These are phyloP conservation scores for Apodemus sylvaticus DNA, from an alignment of 2,113 vertebrate species.

Conservation along the genomic window DNA sequence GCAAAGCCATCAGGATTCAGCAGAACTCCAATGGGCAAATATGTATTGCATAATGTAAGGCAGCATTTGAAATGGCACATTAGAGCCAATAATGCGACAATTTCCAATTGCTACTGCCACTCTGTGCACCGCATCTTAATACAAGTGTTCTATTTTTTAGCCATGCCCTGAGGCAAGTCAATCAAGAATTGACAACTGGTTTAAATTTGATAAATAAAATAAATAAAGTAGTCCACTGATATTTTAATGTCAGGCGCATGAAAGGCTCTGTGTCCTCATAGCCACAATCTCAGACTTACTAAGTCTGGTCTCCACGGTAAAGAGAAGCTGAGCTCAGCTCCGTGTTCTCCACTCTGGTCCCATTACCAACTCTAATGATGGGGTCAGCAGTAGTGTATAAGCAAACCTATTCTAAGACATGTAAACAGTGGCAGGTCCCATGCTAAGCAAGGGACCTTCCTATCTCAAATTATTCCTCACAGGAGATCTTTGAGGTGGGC, in stretches of 20 bases:
- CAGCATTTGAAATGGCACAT: conserved; percentile 38
- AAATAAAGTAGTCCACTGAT: background rate
- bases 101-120: background rate
- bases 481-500: background rate
- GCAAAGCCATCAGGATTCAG: conserved; percentile 6
- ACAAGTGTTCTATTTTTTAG: conserved; percentile 51
- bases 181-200: conserved; percentile 7
- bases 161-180: conserved; percentile 19
- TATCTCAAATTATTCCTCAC: background rate
- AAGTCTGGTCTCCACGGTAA: background rate
- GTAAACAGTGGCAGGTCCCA: background rate
- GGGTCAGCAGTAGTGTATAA: background rate
- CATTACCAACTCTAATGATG: background rate
- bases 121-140: conserved; percentile 41
- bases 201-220: conserved; percentile 64
- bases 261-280: background rate
- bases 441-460: background rate
- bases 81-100: conserved; percentile 11
- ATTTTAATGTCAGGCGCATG: conserved; percentile 2
- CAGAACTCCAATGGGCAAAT: background rate
- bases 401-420: background rate
- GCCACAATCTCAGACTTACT: background rate
- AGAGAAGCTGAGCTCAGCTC: background rate
- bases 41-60: background rate
- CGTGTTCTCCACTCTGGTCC: background rate